A percentile compares a stretch with the other conserved stretches of the same genome.
These are phyloP conservation scores for Scomber colias DNA, from an alignment of 2,113 vertebrate genomes.

Conservation along the genomic window DNA sequence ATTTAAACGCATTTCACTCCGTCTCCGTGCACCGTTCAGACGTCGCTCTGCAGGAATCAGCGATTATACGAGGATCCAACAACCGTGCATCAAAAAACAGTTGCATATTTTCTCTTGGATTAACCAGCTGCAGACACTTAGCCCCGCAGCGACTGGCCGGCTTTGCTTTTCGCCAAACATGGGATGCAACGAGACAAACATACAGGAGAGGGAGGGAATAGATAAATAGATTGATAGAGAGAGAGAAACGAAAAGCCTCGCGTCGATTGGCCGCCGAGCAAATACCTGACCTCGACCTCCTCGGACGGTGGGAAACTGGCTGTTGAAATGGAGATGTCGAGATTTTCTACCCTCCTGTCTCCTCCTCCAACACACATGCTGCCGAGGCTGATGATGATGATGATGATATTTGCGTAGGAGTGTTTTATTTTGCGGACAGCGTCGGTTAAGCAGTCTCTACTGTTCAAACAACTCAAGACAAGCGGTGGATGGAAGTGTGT, in stretches of 20 bases:
- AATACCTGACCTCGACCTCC: conserved; percentile 68
- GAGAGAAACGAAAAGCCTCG: neutral
- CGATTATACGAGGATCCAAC: conserved; percentile 23
- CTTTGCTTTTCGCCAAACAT: conserved; percentile 31
- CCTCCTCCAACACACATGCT: conserved; percentile 64
- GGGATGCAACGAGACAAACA: conserved; percentile 33
- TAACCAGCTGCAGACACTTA: conserved; percentile 37
- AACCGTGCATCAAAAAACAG: conserved; percentile 13
- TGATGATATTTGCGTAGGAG: conserved; percentile 78
- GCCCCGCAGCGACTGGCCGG: conserved; percentile 17
- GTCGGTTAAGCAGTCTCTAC: conserved; percentile 44
- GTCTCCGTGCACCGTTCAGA: conserved; percentile 20
- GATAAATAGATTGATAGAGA: conserved; percentile 16
- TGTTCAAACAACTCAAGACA: conserved; percentile 70
- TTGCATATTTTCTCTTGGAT: conserved; percentile 4
- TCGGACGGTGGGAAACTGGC: conserved; percentile 49
- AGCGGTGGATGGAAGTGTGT: conserved; percentile 56
- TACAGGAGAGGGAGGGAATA: conserved; percentile 9
- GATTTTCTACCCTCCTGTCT: conserved; percentile 58
- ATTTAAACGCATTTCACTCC: conserved; percentile 46
- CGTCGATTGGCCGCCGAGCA: conserved; percentile 13
- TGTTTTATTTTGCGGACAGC: conserved; percentile 60
- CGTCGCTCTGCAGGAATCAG: conserved; percentile 50
- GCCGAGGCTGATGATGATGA: conserved; percentile 48
- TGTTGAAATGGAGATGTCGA: conserved; percentile 71